Base-by-base conservation (phyloP, 2,797 vertebrate genomes). In the Thaleichthys pacificus region DNA sequence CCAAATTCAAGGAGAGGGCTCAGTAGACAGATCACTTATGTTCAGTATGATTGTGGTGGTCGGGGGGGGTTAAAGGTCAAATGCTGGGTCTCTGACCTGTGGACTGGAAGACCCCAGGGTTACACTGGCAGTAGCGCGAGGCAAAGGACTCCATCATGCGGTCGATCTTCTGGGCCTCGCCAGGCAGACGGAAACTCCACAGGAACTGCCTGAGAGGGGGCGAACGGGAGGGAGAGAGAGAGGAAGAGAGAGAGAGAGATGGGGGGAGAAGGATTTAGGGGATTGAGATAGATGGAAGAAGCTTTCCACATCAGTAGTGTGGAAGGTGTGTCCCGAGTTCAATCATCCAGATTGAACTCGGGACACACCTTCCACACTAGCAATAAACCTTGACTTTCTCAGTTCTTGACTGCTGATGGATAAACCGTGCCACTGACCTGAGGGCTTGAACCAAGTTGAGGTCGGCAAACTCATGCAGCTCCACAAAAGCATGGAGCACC, bases 101-200 rank as follows among this genome's bases (percentile, higher is more conserved):
- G 15, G 96, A 98, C 93, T 98, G 97, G 92, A 98, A 98, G 85
- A 99, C 97, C 3, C 97, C 97, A 0, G 95, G 94, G 88, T 99
- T 99, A 88, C 97, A 99, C 85, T 98, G 95, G 85, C 97, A 98
- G 87, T 99, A 99, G 65, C 97, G 95, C 0, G 96, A 93, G 21
- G 97, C 97, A 64, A 99, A 99, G 1, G 97, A 93, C 91, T 99
- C 97, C 97, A 98, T 98, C 97, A 99, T 99, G 15, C 97, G 93
- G 79, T 98, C 97, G 5, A 99, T 99, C 90, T 99, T 99, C 90
- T 99, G 97, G n/a, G 97, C 97, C 88, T 99, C 97, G 57, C 97
- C 96, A 0, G 97, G 97, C 76, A 99, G 93, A 69, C 97, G 91
- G 84, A 99, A 99, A 87, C 97, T 99, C 97, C 97, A 99, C 57